Evolutionary conservation across 2,797 vertebrate species (phyloP), one percentile per base, ranked within the genome.

Genomic region (Typhlichthys eigenmanni): DNA sequence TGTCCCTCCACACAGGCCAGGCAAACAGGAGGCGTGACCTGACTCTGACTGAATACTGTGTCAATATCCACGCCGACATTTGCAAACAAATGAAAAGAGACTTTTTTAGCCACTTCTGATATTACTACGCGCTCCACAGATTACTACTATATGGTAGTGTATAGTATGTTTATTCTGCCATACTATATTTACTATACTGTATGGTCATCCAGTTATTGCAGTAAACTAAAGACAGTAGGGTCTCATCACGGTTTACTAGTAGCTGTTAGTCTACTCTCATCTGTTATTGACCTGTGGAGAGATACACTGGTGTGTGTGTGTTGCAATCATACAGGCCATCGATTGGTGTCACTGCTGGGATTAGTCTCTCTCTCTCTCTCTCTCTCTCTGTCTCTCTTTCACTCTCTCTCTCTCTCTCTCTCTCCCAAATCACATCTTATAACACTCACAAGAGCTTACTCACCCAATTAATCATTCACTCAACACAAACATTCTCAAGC

Each of bases 261-360:
- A 14, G 47, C 59, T 29, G 47, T n/a, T 64, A 66, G 67, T 58
- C 47, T 59, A 49, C 64, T 77, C 79, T 87, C 75, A 64, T 82
- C 66, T 71, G 69, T 76, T 83, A 89, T 90, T 76, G 88, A 90
- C 74, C 76, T 78, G 66, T 84, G 78, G 76, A 80, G 74, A 82
- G 70, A 81, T 74, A 62, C 46, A 65, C 46, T 14, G 45, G 34
- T 8, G 34, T 38, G 34, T 8, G 13, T 69, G 2, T 47, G 62
- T 71, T 63, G 61, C 53, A 64, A 70, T 78, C 54, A 48, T 50
- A 66, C 45, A 71, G 73, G 63, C 73, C 67, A 72, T 66, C 67
- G 76, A 78, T 76, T 66, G 65, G 75, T 83, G 64, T 78, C 64
- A 56, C 47, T 64, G 68, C 62, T 66, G 52, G 64, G 58, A 71